Conservation (phyloP, 2,113 vertebrate species). For the Rostratula benghalensis region DNA sequence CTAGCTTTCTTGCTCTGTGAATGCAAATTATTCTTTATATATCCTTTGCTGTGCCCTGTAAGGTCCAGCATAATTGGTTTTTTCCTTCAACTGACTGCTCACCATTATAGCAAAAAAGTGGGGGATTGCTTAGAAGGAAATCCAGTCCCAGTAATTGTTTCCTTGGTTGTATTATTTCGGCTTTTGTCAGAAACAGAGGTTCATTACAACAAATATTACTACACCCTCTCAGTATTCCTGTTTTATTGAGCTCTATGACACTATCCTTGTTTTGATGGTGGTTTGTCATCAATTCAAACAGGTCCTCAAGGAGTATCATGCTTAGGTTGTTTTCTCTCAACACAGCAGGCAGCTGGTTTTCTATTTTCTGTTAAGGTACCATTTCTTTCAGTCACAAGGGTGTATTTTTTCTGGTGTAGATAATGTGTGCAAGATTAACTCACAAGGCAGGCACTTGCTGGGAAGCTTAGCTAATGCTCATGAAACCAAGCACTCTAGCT, state of each 20-base stretch:
- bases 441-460: slow-evolving; percentile 11
- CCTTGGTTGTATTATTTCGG: background rate
- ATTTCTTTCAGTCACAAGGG: slow-evolving; percentile 39
- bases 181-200: slow-evolving; percentile 21
- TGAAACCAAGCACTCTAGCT: background rate
- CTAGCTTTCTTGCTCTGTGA: background rate
- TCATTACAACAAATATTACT: slow-evolving; percentile 34
- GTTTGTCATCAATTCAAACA: slow-evolving; percentile 50
- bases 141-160: background rate
- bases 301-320: slow-evolving; percentile 1
- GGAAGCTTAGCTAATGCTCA: slow-evolving; percentile 33
- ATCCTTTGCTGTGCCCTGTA: background rate
- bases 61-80: background rate
- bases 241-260: background rate
- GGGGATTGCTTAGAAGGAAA: background rate
- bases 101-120: background rate
- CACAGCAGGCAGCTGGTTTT: slow-evolving; percentile 44
- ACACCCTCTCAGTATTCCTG: background rate
- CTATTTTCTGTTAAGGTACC: slow-evolving; percentile 55
- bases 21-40: background rate
- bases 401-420: background rate
- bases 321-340: slow-evolving; percentile 42
- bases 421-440: slow-evolving; percentile 43
- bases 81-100: background rate
- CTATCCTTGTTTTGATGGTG: slow-evolving; percentile 40